Evolutionary conservation across 1,140 invertebrate genomes (phyloP), one percentile per base, ranked within the genome.

Genomic region (Drosophila busckii): DNA sequence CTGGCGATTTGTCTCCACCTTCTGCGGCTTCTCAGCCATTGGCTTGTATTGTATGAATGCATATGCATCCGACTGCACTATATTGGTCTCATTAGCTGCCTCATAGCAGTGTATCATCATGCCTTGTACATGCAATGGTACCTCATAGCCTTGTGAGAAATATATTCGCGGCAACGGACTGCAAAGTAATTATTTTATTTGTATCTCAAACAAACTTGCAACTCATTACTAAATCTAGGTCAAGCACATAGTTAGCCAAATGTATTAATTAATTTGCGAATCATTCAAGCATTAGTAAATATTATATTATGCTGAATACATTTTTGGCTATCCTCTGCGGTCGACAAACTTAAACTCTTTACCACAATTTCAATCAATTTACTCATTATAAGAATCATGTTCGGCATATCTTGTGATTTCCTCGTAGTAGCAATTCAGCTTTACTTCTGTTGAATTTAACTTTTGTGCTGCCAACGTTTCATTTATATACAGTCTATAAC

Each of bases 351-450:
- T n/a, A n/a, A n/a, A n/a, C n/a, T n/a, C n/a, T n/a, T n/a, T n/a
- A n/a, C n/a, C n/a, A n/a, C n/a, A n/a, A n/a, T n/a, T n/a, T n/a
- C n/a, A n/a, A n/a, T n/a, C n/a, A n/a, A 49, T 15, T 76, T 58
- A 78, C 73, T 52, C 44, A 5, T 80, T 19, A n/a, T 54, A 78
- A 4, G 68, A 53, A 37, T 78, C 73, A 5, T 37, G n/a, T 0
- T 32, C 1, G 1, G 17, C 16, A 5, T 58, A 0, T 4, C 73
- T 50, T 7, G 23, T 60, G 13, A 78, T 52, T 61, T 80, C 69
- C 52, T 58, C 58, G 38, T 82, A 80, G 17, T 58, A 82, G 9
- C 73, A 80, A 25, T 80, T 82, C 17, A 48, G 75, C n/a, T 82
- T 64, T 8, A 12, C 31, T 8, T 40, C 45, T n/a, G 4, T 31